A percentile compares a stretch with the other conserved stretches of the same genome.
Evolutionary conservation across 2,888 invertebrate species (phyloP).

Genomic region (Esperia sulphurella): DNA sequence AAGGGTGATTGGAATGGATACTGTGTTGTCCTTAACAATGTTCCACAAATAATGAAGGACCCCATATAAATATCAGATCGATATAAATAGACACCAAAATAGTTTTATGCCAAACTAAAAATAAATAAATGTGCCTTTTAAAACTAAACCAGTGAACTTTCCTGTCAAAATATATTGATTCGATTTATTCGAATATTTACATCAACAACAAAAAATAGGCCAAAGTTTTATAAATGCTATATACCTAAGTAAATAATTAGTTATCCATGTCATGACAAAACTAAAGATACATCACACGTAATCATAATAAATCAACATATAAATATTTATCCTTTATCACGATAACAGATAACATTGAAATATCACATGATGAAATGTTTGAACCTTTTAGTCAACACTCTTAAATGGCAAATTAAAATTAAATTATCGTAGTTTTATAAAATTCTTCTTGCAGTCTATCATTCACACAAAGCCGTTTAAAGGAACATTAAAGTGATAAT

Average conservation of each 20-base stretch:
- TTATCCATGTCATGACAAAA: conserved; percentile 54
- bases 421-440: conserved; percentile 35
- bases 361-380: conserved; percentile 75
- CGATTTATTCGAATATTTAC: conserved; percentile 44
- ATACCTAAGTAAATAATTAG: conserved; percentile 19
- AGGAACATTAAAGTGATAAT: conserved; percentile 36
- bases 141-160: background rate
- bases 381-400: conserved; percentile 56
- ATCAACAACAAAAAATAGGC: conserved; percentile 44
- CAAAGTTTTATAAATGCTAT: conserved; percentile 26
- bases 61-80: too few species aligned
- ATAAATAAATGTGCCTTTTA: background rate
- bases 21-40: too few species aligned
- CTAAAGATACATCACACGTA: conserved; percentile 40
- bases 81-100: too few species aligned
- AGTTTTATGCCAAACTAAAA: too few species aligned
- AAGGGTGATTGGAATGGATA: too few species aligned
- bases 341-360: conserved; percentile 76
- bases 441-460: conserved; percentile 35
- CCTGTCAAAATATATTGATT: conserved; percentile 11
- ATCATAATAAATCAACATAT: conserved; percentile 52
- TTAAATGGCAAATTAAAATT: conserved; percentile 58
- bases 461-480: conserved; percentile 19
- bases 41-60: too few species aligned
- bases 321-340: conserved; percentile 41